Evolutionary conservation across 2,113 vertebrate species (phyloP), one percentile per base, ranked within the genome.

Genomic region (Pelecanoides urinatrix): DNA sequence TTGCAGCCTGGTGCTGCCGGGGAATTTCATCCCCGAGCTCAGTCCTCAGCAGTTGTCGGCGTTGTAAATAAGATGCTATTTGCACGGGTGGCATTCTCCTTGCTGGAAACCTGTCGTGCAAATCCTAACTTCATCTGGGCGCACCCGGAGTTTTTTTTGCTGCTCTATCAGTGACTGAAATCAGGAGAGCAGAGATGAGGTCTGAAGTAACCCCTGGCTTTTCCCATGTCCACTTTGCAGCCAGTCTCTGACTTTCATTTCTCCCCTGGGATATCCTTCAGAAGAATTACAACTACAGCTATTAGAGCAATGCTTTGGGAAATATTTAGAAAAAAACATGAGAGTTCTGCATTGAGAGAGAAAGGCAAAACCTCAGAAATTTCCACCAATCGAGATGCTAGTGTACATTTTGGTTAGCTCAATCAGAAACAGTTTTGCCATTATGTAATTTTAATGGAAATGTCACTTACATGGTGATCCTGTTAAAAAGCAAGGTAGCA

Each of bases 221-320:
- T 88, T 90, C 82, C 91, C 91, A 66, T 90, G 90, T 92, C 85
- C 81, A 53, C 66, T 49, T 86, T 79, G 90, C 91, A 87, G 87
- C 47, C 89, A 72, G 49, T 3, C 73, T 52, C 74, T 62, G 80
- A 19, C 73, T 93, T 49, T 50, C 76, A 66, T n/a, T 85, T 50
- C 80, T 93, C 81, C 90, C 90, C 81, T 53, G 91, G 84, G 91
- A 95, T 23, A 8, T 12, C 52, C 62, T 73, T 84, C 62, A 52
- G 50, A 65, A 79, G 26, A 7, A 34, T n/a, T 34, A 13, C 74
- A 86, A 3, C 42, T 32, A 16, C 19, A 94, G 42, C 32, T 73
- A 11, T 21, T 53, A 77, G 36, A 84, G 81, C 67, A 47, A 26
- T 22, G 52, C 10, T 93, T 68, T 6, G 74, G 66, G 85, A 88